Conservation (phyloP, 1,140 invertebrate species). For the Heliconius hewitsoni region DNA sequence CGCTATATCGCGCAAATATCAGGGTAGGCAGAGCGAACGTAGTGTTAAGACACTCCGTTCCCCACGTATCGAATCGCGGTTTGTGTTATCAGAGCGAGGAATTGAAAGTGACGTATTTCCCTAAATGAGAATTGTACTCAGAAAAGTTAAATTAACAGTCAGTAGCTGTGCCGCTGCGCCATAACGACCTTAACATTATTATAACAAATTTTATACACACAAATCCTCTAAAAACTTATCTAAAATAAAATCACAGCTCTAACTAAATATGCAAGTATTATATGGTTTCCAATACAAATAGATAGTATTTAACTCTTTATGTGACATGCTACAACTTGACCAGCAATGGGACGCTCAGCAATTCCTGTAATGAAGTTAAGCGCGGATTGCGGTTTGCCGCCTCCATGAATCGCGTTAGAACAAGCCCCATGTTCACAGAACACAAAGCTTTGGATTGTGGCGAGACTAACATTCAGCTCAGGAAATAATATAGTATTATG, state of each 20-base stretch:
- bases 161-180: no score
- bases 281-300: slow-evolving; percentile 6
- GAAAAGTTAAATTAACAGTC: not conserved
- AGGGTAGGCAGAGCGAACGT: no score
- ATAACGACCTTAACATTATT: no score
- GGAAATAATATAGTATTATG: slow-evolving; percentile 11
- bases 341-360: slow-evolving; percentile 70
- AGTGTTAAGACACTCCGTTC: no score
- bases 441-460: slow-evolving; percentile 41
- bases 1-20: no score
- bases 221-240: no score
- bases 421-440: slow-evolving; percentile 27
- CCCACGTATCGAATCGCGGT: no score
- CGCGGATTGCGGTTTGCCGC: slow-evolving; percentile 59
- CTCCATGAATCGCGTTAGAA: slow-evolving; percentile 47
- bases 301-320: slow-evolving; percentile 28
- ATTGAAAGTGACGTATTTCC: not conserved
- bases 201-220: no score
- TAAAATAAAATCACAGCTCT: no score
- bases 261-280: not conserved
- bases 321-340: slow-evolving; percentile 41
- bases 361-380: slow-evolving; percentile 74
- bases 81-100: not conserved
- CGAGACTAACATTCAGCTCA: slow-evolving; percentile 35
- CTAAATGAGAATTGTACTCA: no score